Percentiles rank a stretch among this genome's conserved stretches.
Evolutionary conservation across 2,113 vertebrate species (phyloP).

Genomic region (Chlorodrepanis virens): DNA sequence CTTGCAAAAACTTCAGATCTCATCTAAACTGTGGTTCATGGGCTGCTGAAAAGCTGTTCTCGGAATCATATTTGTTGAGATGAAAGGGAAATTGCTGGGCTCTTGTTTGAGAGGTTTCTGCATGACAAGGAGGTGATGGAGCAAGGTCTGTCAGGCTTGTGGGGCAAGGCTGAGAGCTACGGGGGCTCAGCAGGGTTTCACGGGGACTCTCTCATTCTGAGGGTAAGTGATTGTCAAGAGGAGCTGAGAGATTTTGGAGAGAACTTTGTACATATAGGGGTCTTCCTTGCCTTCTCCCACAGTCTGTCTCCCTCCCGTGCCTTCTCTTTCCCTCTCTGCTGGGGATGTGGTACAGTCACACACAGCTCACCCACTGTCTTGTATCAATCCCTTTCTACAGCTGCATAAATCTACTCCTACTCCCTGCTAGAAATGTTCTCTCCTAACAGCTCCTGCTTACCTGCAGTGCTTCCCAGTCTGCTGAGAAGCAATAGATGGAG

Average conservation of each 20-base stretch:
- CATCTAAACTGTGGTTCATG: background rate
- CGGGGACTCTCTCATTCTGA: background rate
- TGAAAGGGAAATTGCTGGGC: background rate
- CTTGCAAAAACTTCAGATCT: conserved; percentile 1
- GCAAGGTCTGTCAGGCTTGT: background rate
- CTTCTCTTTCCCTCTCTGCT: background rate
- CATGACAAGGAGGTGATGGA: background rate
- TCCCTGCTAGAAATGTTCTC: conserved; percentile 32
- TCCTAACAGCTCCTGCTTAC: conserved; percentile 3
- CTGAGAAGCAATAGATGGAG: background rate
- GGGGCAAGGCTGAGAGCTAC: background rate
- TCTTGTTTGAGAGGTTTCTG: background rate
- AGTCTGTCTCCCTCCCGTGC: background rate
- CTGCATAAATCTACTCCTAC: conserved; percentile 56
- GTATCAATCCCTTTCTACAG: conserved; percentile 17
- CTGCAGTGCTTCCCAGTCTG: conserved; percentile 13
- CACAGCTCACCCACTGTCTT: conserved; percentile 11
- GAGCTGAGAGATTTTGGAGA: background rate
- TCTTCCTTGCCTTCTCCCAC: background rate
- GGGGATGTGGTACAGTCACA: background rate
- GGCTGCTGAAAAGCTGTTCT: conserved; percentile 10
- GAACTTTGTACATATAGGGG: background rate
- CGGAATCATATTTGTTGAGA: background rate
- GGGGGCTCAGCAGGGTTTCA: background rate
- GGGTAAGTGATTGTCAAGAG: background rate